These are phyloP conservation scores for Potorous gilbertii DNA, from an alignment of 2,797 vertebrate species.

Conservation along the genomic window DNA sequence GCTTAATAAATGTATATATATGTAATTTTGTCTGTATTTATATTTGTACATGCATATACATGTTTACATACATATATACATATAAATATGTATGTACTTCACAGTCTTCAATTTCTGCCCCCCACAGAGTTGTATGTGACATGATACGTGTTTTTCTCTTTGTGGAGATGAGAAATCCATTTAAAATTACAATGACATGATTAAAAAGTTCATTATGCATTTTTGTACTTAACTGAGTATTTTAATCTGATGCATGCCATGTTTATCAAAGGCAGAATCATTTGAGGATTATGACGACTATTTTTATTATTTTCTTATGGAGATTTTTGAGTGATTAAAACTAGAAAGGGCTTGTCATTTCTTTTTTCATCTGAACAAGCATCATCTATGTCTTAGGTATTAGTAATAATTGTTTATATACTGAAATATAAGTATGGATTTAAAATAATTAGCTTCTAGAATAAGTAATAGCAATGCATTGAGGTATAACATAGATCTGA, in stretches of 20 bases:
- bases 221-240: constrained; percentile 19
- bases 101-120: neutral
- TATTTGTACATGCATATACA: too few species aligned
- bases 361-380: neutral
- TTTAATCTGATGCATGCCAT: constrained; percentile 19
- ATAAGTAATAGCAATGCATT: neutral
- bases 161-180: constrained; percentile 1
- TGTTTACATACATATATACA: too few species aligned
- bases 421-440: constrained; percentile 1
- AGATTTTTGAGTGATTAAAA: constrained; percentile 32
- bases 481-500: neutral
- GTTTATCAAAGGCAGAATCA: neutral
- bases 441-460: neutral
- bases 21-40: too few species aligned
- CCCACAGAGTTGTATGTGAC: neutral
- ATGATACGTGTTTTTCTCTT: neutral
- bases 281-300: constrained; percentile 15
- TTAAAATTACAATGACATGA: neutral
- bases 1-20: neutral
- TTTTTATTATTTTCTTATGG: neutral
- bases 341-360: neutral
- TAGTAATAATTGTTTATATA: neutral
- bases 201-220: neutral
- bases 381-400: neutral
- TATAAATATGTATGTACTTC: neutral